phyloP scores from a whole-genome alignment of 2,113 vertebrate genomes.

The Burhinus oedicnemus region DNA sequence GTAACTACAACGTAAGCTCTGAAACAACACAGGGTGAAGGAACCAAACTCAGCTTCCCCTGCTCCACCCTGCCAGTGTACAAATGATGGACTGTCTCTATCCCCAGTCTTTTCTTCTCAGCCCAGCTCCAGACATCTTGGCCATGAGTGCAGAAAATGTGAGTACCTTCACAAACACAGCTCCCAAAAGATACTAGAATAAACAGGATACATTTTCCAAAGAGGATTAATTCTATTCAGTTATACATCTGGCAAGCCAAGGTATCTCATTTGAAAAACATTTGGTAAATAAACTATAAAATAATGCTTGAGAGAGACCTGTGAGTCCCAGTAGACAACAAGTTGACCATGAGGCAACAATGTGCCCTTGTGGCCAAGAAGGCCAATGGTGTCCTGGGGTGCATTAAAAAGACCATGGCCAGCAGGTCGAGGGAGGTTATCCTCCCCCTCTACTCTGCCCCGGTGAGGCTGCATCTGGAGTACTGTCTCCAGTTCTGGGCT shows the following conservation, averaged over 20 bases:
- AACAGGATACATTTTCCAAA: neutral
- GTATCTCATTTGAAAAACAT: neutral
- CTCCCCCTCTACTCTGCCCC: no score
- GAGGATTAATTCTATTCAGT: neutral
- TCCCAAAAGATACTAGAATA: neutral
- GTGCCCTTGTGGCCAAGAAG: no score
- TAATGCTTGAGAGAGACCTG: neutral
- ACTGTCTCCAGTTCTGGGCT: no score
- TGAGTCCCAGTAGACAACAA: no score
- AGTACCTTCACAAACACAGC: neutral
- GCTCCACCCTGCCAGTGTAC: neutral
- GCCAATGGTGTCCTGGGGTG: no score
- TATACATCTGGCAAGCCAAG: neutral
- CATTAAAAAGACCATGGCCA: no score
- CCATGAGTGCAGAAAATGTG: neutral
- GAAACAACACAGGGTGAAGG: neutral
- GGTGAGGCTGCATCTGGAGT: no score
- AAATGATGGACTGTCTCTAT: neutral
- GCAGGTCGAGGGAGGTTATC: no score
- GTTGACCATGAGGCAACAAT: no score
- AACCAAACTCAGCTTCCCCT: neutral
- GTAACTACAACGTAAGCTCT: neutral
- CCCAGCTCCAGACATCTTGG: neutral
- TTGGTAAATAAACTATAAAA: conserved; percentile 10
- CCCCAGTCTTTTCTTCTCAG: neutral